Conservation (phyloP, 2,888 invertebrate genomes). For the Allygus modestus region DNA sequence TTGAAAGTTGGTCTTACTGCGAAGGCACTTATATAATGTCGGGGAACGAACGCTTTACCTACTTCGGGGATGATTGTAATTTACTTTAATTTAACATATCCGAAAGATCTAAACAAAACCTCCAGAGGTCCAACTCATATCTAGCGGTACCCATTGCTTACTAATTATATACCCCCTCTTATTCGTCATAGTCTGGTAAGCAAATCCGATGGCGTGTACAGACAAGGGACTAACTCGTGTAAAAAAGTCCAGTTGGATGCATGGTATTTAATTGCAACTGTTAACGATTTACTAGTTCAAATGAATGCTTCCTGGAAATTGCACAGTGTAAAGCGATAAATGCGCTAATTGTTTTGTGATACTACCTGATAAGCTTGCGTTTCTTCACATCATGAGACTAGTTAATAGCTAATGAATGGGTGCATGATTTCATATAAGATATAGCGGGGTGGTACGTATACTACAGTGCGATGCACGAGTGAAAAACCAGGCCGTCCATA, state of each 20-base stretch:
- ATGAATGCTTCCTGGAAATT: slow-evolving; percentile 3
- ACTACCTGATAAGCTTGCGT: not conserved
- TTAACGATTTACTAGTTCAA: slow-evolving; percentile 25
- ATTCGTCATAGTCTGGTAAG: slow-evolving; percentile 13
- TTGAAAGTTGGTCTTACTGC: too few species aligned
- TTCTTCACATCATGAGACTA: not conserved
- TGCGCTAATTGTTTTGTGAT: slow-evolving; percentile 31
- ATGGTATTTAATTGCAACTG: slow-evolving; percentile 18
- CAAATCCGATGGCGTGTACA: slow-evolving; percentile 19
- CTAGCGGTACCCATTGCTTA: not conserved
- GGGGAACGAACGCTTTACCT: too few species aligned
- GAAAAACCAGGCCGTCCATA: too few species aligned
- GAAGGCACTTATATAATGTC: too few species aligned
- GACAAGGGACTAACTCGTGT: not conserved
- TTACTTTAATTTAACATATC: slow-evolving; percentile 26
- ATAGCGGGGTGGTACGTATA: too few species aligned
- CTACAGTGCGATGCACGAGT: too few species aligned
- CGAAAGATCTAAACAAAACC: slow-evolving; percentile 16
- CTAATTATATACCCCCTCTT: not conserved
- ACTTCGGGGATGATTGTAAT: too few species aligned
- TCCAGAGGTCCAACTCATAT: not conserved
- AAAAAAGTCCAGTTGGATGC: not conserved
- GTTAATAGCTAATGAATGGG: not conserved
- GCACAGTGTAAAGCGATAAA: slow-evolving; percentile 5
- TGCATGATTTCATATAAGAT: too few species aligned